phyloP scores from a whole-genome alignment of 2,113 vertebrate species.

The Saccopteryx bilineata region DNA sequence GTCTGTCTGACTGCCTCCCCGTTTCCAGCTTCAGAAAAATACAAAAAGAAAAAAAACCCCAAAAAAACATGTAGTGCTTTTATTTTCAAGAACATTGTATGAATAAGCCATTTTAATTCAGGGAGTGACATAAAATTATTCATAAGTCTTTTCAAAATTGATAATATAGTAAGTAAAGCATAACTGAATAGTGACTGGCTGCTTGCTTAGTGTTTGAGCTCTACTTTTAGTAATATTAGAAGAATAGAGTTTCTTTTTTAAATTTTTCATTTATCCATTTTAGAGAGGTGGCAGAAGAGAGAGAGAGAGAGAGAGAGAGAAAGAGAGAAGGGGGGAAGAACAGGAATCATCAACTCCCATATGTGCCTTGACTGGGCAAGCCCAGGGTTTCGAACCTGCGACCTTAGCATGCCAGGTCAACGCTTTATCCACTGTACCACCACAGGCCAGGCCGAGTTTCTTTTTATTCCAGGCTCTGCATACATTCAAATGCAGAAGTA shows the following conservation, averaged over 20 bases:
- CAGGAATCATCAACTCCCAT: too few relatives aligned
- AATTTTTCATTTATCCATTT: too few relatives aligned
- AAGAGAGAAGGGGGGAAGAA: too few relatives aligned
- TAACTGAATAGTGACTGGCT: neutral
- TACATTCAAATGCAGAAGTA: constrained; percentile 12
- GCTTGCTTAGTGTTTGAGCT: neutral
- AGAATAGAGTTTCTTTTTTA: constrained; percentile 11
- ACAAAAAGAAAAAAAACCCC: too few relatives aligned
- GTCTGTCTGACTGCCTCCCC: too few relatives aligned
- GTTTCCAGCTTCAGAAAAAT: too few relatives aligned
- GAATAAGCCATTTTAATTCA: constrained; percentile 28
- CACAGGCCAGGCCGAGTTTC: neutral
- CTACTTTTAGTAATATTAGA: neutral
- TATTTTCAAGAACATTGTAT: constrained; percentile 17
- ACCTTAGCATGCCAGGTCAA: too few relatives aligned
- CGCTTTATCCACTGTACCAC: too few relatives aligned
- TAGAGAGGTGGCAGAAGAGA: too few relatives aligned
- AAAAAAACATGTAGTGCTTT: neutral
- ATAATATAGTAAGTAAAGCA: neutral
- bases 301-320: too few relatives aligned
- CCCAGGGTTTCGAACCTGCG: too few relatives aligned
- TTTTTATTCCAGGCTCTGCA: neutral
- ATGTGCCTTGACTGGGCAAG: too few relatives aligned
- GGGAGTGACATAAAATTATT: neutral
- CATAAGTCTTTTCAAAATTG: neutral